These are phyloP conservation scores for Papilio polyxenes DNA, from an alignment of 1,140 invertebrate species.

Conservation along the genomic window DNA sequence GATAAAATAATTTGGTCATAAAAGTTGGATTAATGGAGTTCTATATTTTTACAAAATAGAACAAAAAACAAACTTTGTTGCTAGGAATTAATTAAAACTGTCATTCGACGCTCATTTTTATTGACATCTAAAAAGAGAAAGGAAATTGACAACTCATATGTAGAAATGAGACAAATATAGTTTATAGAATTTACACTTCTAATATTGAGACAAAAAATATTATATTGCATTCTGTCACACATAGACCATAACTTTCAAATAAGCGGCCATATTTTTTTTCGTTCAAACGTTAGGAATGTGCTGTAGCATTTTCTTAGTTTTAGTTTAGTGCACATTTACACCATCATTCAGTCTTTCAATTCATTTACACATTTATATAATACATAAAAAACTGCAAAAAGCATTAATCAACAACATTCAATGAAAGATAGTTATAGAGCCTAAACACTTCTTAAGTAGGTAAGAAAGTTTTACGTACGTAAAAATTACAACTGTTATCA, in stretches of 20 bases:
- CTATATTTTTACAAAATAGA: too few relatives aligned
- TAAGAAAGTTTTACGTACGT: not conserved
- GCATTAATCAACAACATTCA: too few relatives aligned
- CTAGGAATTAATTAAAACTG: too few relatives aligned
- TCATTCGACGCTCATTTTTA: too few relatives aligned
- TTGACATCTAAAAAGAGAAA: too few relatives aligned
- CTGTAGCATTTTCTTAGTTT: not conserved
- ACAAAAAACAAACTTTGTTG: too few relatives aligned
- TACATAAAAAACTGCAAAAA: not conserved
- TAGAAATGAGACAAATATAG: not conserved
- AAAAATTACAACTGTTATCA: not conserved
- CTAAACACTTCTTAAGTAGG: not conserved
- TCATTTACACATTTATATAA: slow-evolving; percentile 59
- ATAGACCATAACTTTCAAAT: not conserved
- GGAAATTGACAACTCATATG: not conserved
- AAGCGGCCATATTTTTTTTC: not conserved
- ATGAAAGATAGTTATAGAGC: not conserved
- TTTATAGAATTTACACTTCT: not conserved
- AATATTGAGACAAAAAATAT: not conserved
- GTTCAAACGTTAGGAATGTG: not conserved
- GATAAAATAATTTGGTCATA: too few relatives aligned
- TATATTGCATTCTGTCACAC: not conserved
- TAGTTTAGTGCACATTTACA: not conserved
- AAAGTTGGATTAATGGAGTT: too few relatives aligned
- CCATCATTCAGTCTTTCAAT: slow-evolving; percentile 73